Conservation (phyloP, 37 sponge, comb jelly and placozoan species). For the Geodia barretti region DNA sequence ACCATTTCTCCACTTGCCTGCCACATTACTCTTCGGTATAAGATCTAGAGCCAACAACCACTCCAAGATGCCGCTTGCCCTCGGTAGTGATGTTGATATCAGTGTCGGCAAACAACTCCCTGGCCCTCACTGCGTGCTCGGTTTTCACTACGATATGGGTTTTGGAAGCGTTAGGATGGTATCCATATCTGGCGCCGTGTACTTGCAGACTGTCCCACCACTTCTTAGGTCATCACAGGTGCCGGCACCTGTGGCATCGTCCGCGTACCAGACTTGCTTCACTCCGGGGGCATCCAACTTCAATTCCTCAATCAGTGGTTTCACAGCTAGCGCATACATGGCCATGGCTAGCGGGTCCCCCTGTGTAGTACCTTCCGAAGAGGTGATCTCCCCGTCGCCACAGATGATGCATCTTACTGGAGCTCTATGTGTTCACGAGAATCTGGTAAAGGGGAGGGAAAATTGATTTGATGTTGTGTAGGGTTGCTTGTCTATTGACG, state of each 20-base stretch:
- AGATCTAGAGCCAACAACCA: slow-evolving; percentile 40
- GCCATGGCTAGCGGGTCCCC: not conserved
- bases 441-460: slow-evolving; percentile 6
- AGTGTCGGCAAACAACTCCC: slow-evolving; percentile 34
- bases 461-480: slow-evolving; percentile 22
- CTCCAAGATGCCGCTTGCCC: slow-evolving; percentile 57
- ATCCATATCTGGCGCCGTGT: slow-evolving; percentile 42
- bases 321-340: slow-evolving; percentile 19
- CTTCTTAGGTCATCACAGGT: slow-evolving; percentile 10
- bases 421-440: slow-evolving; percentile 14
- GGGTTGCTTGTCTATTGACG: slow-evolving; percentile 9
- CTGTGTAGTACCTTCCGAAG: slow-evolving; percentile 10
- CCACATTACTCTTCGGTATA: slow-evolving; percentile 37
- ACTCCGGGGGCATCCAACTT: not conserved
- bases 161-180: slow-evolving; percentile 55
- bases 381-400: slow-evolving; percentile 22
- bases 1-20: slow-evolving; percentile 24
- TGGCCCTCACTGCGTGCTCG: slow-evolving; percentile 26
- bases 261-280: slow-evolving; percentile 15
- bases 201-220: slow-evolving; percentile 32
- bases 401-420: slow-evolving; percentile 22
- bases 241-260: slow-evolving; percentile 6
- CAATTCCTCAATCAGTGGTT: not conserved
- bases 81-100: slow-evolving; percentile 46
- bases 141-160: slow-evolving; percentile 54